Percentiles rank a stretch among this genome's conserved stretches.
phyloP scores from a whole-genome alignment of 2,888 invertebrate genomes.

The Drosophila gaucha region DNA sequence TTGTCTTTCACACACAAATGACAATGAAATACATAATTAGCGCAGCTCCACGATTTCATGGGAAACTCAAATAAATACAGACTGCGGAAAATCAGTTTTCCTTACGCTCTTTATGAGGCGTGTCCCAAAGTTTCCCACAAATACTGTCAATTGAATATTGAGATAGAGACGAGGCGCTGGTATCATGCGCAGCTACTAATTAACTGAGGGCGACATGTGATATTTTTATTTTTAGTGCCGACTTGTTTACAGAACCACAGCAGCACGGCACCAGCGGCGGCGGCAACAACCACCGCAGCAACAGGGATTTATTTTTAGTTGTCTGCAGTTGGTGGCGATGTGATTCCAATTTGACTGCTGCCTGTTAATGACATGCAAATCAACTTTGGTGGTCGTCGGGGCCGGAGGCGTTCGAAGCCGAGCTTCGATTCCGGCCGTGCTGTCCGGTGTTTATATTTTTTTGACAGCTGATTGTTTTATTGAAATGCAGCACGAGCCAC shows the following conservation, averaged over 20 bases:
- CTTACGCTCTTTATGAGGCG: slow-evolving; percentile 43
- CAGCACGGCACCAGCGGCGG: slow-evolving; percentile 5
- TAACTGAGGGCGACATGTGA: slow-evolving; percentile 64
- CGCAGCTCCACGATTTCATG: slow-evolving; percentile 24
- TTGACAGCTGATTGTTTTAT: slow-evolving; percentile 70
- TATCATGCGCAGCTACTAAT: slow-evolving; percentile 46
- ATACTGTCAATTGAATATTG: slow-evolving; percentile 18
- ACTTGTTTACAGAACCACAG: slow-evolving; percentile 60
- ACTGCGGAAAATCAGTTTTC: slow-evolving; percentile 28
- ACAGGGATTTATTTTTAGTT: slow-evolving; percentile 57
- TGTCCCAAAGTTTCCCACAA: slow-evolving; percentile 55
- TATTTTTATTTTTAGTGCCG: slow-evolving; percentile 71
- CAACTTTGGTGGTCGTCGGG: slow-evolving; percentile 65
- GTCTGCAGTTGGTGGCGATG: slow-evolving; percentile 38
- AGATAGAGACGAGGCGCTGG: background rate
- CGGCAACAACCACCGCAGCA: slow-evolving; percentile 5
- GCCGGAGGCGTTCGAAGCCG: slow-evolving; percentile 11
- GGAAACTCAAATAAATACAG: slow-evolving; percentile 40
- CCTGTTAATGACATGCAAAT: slow-evolving; percentile 75
- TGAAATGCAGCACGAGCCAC: slow-evolving; percentile 53
- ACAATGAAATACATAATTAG: slow-evolving; percentile 1
- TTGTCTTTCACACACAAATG: background rate
- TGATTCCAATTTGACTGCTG: slow-evolving; percentile 54
- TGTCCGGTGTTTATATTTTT: slow-evolving; percentile 44
- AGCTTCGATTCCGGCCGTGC: slow-evolving; percentile 6